Conservation (phyloP, 2,797 vertebrate species). For the Sebastes dallii region DNA sequence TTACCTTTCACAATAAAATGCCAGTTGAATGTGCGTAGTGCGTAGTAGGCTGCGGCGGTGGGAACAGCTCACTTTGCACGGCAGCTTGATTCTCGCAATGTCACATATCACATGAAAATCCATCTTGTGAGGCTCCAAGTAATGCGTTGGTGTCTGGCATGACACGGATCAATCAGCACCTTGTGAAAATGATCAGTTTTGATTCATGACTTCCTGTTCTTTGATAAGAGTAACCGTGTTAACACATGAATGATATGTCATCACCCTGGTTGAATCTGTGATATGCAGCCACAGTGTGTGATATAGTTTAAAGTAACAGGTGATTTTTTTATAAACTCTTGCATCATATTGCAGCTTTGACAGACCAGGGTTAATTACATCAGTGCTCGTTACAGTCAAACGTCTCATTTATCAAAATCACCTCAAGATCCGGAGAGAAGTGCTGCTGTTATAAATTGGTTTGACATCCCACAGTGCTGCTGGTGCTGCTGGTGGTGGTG, state of each 20-base stretch:
- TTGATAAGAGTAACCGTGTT: too few relatives aligned
- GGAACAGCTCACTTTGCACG: not conserved
- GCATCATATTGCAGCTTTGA: not conserved
- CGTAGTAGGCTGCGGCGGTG: not conserved
- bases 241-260: not conserved
- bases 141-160: too few relatives aligned
- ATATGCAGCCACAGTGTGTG: not conserved
- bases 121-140: too few relatives aligned
- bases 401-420: not conserved
- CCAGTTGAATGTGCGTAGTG: not conserved
- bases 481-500: not conserved
- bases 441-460: not conserved
- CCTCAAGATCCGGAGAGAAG: not conserved
- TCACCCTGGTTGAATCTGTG: not conserved
- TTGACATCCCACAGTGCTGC: not conserved
- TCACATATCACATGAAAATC: too few relatives aligned
- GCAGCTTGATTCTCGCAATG: too few relatives aligned
- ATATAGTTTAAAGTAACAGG: not conserved
- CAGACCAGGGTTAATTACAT: not conserved
- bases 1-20: too few relatives aligned
- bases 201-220: too few relatives aligned
- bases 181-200: too few relatives aligned
- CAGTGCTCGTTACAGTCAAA: not conserved
- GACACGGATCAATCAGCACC: too few relatives aligned
- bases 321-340: not conserved